Evolutionary conservation across 2,113 vertebrate genomes (phyloP), one percentile per base, ranked within the genome.

Genomic region (Orientallactaga bullata): DNA sequence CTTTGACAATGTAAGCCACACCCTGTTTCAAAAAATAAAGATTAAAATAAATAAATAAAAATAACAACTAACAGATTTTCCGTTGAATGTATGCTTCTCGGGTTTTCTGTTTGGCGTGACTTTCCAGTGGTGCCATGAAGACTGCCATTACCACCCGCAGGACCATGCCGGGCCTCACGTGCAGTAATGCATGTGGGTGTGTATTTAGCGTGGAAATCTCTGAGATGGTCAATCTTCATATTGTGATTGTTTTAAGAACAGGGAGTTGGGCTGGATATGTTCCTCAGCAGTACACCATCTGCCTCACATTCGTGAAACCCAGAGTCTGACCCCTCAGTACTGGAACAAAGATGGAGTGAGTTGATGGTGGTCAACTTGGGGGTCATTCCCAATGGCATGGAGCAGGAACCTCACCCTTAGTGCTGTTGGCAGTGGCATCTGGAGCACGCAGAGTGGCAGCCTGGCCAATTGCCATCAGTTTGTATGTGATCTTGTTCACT

Each of bases 21-120:
- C 13, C 37, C 37, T 42, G 4, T 47, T 4, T 35, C 72, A 26
- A 61, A 79, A 55, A 23, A 35, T 6, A n/a, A 69, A 69, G 10
- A 35, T n/a, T 7, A 63, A 28, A 88, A 13, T 65, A 55, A 11
- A 66, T 23, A 42, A 61, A 42, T 72, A 35, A 66, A 77, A 65
- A 42, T 72, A 35, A 66, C 65, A 65, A 37, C 2, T 23, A 47
- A 32, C 23, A 63, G 21, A 82, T 42, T 65, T 85, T 93, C 58
- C 68, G 26, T 55, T 72, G 42, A 69, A 65, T 85, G 20, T 10
- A 4, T 21, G 15, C 17, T 37, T 61, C n/a, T 94, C 30, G 35
- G 26, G 84, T 84, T 89, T 92, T 82, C 80, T 91, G 1, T 80
- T 79, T 69, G 85, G n/a, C 83, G 87, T 9, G 69, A 12, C n/a